phyloP scores from a whole-genome alignment of 2,888 invertebrate species.

The Hydraecia micacea region DNA sequence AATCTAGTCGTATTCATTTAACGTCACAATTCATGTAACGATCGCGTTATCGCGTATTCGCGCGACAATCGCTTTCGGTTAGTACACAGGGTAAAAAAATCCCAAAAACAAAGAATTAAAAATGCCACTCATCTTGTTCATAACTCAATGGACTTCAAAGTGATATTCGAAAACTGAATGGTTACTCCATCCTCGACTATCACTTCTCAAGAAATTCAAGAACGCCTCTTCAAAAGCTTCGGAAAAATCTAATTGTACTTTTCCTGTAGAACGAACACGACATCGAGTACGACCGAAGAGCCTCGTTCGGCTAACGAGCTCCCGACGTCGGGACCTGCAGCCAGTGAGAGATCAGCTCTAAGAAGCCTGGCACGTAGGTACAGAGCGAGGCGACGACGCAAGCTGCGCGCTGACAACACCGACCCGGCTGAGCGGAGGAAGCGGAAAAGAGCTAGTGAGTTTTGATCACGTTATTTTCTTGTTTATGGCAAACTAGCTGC shows the following conservation, averaged over 20 bases:
- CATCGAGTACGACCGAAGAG: constrained; percentile 84
- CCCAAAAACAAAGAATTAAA: background rate
- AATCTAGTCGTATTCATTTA: background rate
- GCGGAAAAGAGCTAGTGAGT: constrained; percentile 88
- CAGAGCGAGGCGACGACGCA: constrained; percentile 86
- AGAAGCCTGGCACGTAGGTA: constrained; percentile 93
- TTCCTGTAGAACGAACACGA: constrained; percentile 74
- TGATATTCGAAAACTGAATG: background rate
- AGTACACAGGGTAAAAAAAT: background rate
- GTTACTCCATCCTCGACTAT: background rate
- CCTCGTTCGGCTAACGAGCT: constrained; percentile 90
- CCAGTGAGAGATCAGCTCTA: constrained; percentile 90
- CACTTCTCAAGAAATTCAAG: constrained; percentile 20
- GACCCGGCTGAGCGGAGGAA: constrained; percentile 87
- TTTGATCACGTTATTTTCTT: background rate
- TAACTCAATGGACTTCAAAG: background rate
- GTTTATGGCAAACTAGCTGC: too few species aligned
- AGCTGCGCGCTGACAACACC: constrained; percentile 83
- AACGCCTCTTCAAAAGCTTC: constrained; percentile 1
- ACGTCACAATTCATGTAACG: too few species aligned
- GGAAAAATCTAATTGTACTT: constrained; percentile 38
- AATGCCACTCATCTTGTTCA: background rate
- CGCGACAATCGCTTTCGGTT: too few species aligned
- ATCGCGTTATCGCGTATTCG: background rate
- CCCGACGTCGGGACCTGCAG: constrained; percentile 92